phyloP scores from a whole-genome alignment of 2,888 invertebrate genomes.

The Machimus atricapillus region DNA sequence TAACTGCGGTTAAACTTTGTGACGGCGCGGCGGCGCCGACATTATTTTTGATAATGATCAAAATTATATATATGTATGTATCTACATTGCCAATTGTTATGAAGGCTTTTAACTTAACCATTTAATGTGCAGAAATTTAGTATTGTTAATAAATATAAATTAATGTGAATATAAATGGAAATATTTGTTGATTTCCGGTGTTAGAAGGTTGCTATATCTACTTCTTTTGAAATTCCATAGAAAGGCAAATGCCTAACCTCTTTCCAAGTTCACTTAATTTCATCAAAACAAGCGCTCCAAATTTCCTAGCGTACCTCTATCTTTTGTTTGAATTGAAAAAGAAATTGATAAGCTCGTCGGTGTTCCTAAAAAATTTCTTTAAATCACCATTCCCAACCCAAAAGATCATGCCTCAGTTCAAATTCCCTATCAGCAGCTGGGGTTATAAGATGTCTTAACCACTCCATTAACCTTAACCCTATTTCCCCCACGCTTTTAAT shows the following conservation, averaged over 20 bases:
- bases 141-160: too few relatives aligned
- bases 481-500: slow-evolving; percentile 35
- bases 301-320: neutral
- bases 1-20: too few relatives aligned
- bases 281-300: neutral
- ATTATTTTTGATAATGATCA: too few relatives aligned
- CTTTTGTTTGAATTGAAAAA: neutral
- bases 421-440: neutral
- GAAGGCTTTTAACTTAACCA: neutral
- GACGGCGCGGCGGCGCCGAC: too few relatives aligned
- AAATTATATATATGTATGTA: too few relatives aligned
- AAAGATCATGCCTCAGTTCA: slow-evolving; percentile 7
- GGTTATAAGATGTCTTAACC: slow-evolving; percentile 32
- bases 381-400: neutral
- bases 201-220: neutral
- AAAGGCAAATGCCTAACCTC: neutral
- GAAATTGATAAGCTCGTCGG: neutral
- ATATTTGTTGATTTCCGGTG: neutral
- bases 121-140: neutral
- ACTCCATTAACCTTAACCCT: slow-evolving; percentile 41
- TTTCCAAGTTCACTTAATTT: neutral
- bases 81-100: neutral
- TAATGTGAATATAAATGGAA: neutral
- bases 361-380: neutral
- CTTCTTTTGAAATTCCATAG: neutral